Percentiles rank a stretch among this genome's conserved stretches.
These are phyloP conservation scores for Halichondria panicea DNA, from an alignment of 37 sponge, comb jelly and placozoan genomes.

Conservation along the genomic window DNA sequence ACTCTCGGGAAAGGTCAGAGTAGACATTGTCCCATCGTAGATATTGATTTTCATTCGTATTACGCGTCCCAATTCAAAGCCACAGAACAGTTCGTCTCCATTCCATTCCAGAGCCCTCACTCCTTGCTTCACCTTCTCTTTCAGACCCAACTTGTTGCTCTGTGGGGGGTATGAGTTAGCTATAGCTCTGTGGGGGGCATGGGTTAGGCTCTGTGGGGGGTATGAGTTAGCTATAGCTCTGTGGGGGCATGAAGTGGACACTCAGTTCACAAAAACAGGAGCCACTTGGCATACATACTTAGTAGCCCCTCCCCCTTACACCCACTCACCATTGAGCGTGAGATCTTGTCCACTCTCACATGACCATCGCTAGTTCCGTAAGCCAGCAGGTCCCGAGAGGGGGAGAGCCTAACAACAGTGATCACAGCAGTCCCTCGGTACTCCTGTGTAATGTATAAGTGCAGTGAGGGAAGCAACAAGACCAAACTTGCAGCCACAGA, in stretches of 20 bases:
- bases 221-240: too few species aligned
- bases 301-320: background rate
- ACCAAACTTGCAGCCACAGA: too few species aligned
- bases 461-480: too few species aligned
- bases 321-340: slow-evolving; percentile 22
- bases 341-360: slow-evolving; percentile 22
- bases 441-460: slow-evolving; percentile 56
- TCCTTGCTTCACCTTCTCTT: slow-evolving; percentile 27
- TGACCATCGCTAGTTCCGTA: slow-evolving; percentile 43
- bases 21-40: slow-evolving; percentile 8
- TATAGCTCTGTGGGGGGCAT: too few species aligned
- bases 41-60: slow-evolving; percentile 36
- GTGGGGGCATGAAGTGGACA: too few species aligned
- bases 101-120: slow-evolving; percentile 65
- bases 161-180: background rate
- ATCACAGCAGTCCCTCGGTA: slow-evolving; percentile 26
- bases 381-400: slow-evolving; percentile 18
- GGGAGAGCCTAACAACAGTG: slow-evolving; percentile 38
- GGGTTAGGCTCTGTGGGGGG: slow-evolving; percentile 5
- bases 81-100: slow-evolving; percentile 49
- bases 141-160: slow-evolving; percentile 17
- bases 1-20: slow-evolving; percentile 17
- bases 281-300: background rate
- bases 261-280: too few species aligned
- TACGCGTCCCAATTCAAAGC: slow-evolving; percentile 62